phyloP scores from a whole-genome alignment of 2,113 vertebrate genomes.

The Grantiella picta region DNA sequence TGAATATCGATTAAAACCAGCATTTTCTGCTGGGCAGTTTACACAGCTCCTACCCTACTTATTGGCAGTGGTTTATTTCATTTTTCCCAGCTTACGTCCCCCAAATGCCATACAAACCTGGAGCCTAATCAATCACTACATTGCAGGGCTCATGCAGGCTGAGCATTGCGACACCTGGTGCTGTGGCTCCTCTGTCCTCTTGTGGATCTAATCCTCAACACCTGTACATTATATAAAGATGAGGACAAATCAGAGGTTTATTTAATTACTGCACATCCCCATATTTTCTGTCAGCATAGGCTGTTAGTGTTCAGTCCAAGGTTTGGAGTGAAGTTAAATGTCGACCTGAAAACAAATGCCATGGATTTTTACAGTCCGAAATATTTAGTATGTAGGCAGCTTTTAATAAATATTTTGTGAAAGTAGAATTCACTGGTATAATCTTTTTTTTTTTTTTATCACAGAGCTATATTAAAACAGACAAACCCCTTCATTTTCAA shows the following conservation, averaged over 20 bases:
- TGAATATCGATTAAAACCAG: not conserved
- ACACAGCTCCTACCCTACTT: not conserved
- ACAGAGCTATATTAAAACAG: not conserved
- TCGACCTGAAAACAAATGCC: not conserved
- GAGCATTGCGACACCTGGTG: not conserved
- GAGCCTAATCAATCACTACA: fast-evolving
- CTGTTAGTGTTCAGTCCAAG: not conserved
- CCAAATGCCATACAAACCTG: not conserved
- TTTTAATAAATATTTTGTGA: not conserved
- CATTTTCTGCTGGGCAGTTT: not conserved
- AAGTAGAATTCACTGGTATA: not conserved
- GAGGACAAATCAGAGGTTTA: not conserved
- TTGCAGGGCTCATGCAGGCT: not conserved
- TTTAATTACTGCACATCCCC: not conserved
- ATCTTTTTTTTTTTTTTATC: not conserved
- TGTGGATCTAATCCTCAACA: not conserved
- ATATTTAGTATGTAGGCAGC: not conserved
- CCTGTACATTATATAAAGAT: not conserved
- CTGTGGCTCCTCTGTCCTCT: not conserved
- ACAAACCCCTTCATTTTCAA: not conserved
- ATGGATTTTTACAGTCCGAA: not conserved
- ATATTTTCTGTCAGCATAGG: not conserved
- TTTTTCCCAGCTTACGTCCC: not conserved
- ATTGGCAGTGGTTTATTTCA: not conserved
- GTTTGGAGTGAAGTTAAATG: not conserved